Percentiles rank a stretch among this genome's conserved stretches.
Evolutionary conservation across 2,888 invertebrate species (phyloP).

Genomic region (Nomada ruficornis): DNA sequence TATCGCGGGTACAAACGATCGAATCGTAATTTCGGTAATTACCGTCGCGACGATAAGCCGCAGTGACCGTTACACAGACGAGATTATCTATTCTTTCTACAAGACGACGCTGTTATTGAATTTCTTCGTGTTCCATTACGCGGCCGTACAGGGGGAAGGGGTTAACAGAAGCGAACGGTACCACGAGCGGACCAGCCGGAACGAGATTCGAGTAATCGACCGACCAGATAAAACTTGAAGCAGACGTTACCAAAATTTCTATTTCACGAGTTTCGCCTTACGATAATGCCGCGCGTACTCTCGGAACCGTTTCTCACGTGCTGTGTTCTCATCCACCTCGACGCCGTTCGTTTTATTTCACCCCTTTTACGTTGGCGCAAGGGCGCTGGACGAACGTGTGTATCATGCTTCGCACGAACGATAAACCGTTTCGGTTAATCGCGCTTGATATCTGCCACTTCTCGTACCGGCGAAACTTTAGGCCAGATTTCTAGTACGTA

Average conservation of each 20-base stretch:
- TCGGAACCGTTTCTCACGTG: constrained; percentile 23
- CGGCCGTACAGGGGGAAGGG: not conserved
- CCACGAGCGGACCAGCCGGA: not conserved
- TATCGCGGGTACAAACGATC: constrained; percentile 28
- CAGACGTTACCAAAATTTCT: constrained; percentile 47
- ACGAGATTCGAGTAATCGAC: constrained; percentile 43
- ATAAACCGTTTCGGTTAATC: constrained; percentile 69
- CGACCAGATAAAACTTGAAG: constrained; percentile 51
- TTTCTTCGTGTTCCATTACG: constrained; percentile 30
- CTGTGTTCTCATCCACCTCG: constrained; percentile 7
- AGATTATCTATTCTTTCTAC: constrained; percentile 20
- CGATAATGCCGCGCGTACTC: constrained; percentile 30
- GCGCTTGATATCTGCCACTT: constrained; percentile 54
- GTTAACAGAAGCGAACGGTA: not conserved
- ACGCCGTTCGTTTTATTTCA: constrained; percentile 1
- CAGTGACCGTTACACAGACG: not conserved
- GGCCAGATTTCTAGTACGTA: constrained; percentile 35
- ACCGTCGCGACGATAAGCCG: constrained; percentile 32
- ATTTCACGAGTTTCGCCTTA: constrained; percentile 37
- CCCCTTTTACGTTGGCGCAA: not conserved
- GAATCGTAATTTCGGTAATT: constrained; percentile 59
- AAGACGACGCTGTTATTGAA: constrained; percentile 27
- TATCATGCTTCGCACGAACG: constrained; percentile 30
- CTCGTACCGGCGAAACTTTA: constrained; percentile 47
- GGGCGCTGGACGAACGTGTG: not conserved